These are phyloP conservation scores for Caenorhabditis auriculariae DNA, from an alignment of 2,888 invertebrate species.

Conservation along the genomic window DNA sequence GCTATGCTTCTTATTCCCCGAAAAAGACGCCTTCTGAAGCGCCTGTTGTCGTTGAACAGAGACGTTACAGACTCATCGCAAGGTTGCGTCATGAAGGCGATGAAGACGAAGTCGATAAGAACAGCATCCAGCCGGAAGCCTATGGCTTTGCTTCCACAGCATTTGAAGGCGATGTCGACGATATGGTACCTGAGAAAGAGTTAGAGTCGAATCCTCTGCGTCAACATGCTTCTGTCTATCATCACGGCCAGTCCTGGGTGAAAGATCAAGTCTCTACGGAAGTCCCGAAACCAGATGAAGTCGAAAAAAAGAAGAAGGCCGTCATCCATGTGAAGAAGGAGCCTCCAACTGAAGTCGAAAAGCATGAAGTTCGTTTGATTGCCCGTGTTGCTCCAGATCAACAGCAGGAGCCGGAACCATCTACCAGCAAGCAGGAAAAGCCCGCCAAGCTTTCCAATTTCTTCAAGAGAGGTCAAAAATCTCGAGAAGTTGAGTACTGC, in stretches of 20 bases:
- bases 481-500: constrained; percentile 2
- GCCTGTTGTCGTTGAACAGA: constrained; percentile 3
- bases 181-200: constrained; percentile 5
- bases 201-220: constrained; percentile 10
- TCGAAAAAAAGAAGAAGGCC: constrained; percentile 3
- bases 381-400: too few species aligned
- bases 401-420: too few species aligned
- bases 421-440: too few species aligned
- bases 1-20: constrained; percentile 10
- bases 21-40: constrained; percentile 2
- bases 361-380: too few species aligned
- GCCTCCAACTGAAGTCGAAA: too few species aligned
- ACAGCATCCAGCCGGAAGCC: constrained; percentile 2
- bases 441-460: too few species aligned
- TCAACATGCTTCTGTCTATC: constrained; percentile 19
- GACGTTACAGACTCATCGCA: constrained; percentile 10
- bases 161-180: constrained; percentile 19
- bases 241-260: constrained; percentile 19
- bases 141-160: constrained; percentile 5
- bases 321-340: neutral
- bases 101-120: constrained; percentile 17
- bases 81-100: constrained; percentile 22
- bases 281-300: constrained; percentile 11
- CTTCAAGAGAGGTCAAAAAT: too few species aligned
- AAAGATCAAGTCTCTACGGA: constrained; percentile 12